Percentiles rank a stretch among this genome's conserved stretches.
Evolutionary conservation across 1,140 invertebrate genomes (phyloP).

Genomic region (Pseudomyrmex flavicornis): DNA sequence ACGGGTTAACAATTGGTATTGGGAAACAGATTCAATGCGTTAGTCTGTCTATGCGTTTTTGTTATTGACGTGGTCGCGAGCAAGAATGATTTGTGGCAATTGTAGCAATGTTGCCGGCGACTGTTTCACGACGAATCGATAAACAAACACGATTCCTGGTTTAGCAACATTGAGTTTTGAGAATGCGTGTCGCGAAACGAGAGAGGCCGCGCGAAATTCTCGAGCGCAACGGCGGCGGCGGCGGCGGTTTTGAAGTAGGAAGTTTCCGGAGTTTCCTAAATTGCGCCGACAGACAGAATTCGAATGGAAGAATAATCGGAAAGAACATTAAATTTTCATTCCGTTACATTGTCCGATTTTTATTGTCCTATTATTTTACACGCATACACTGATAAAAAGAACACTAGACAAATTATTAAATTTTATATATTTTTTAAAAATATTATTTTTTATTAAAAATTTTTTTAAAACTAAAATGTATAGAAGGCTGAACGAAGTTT

Average conservation of each 20-base stretch:
- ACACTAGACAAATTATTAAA: constrained; percentile 3
- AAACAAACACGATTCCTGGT: constrained; percentile 46
- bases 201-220: constrained; percentile 23
- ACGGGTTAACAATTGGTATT: constrained; percentile 72
- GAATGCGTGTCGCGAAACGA: constrained; percentile 50
- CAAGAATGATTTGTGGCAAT: constrained; percentile 56
- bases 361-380: background rate
- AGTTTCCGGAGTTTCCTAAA: constrained; percentile 44
- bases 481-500: no score
- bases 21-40: constrained; percentile 68
- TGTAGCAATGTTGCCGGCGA: constrained; percentile 12
- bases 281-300: constrained; percentile 22
- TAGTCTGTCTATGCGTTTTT: constrained; percentile 65
- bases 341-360: background rate
- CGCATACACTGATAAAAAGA: background rate
- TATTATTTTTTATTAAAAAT: background rate
- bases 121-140: constrained; percentile 40
- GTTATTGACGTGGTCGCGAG: constrained; percentile 60
- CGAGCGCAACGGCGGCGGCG: background rate
- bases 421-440: background rate
- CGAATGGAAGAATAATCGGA: constrained; percentile 16
- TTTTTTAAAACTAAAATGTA: no score
- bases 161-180: constrained; percentile 33
- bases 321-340: constrained; percentile 33
- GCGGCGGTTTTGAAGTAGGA: constrained; percentile 16